Evolutionary conservation across 2,888 invertebrate genomes (phyloP).

Genomic region (Sinohyriopsis cumingii): DNA sequence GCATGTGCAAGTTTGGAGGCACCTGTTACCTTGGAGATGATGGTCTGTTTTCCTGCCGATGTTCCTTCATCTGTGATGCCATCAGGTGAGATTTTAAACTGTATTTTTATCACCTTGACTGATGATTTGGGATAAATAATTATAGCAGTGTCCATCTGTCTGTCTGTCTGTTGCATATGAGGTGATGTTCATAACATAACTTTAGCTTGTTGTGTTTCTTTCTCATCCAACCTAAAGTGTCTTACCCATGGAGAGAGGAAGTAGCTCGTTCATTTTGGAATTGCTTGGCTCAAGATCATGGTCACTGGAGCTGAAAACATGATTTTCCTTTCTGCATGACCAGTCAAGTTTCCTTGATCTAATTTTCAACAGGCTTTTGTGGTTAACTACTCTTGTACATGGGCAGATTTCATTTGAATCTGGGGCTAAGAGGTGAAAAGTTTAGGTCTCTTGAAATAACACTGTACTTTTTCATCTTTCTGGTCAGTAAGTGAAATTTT

Average conservation of each 20-base stretch:
- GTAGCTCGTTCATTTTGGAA: no score
- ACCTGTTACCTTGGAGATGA: conserved; percentile 81
- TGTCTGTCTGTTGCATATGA: not conserved
- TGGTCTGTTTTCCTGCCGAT: conserved; percentile 84
- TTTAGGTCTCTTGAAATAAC: no score
- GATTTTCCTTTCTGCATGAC: no score
- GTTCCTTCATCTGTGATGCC: conserved; percentile 84
- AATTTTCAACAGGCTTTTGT: no score
- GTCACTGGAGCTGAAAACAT: no score
- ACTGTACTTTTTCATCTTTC: no score
- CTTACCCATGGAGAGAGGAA: not conserved
- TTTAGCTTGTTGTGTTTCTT: not conserved
- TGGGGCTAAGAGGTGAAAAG: no score
- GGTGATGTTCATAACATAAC: not conserved
- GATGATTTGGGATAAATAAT: not conserved
- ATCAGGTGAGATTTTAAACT: conserved; percentile 50
- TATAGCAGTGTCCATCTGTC: not conserved
- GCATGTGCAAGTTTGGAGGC: conserved; percentile 77
- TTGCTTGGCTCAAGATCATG: no score
- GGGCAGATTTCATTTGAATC: no score
- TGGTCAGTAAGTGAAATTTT: no score
- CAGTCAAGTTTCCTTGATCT: no score
- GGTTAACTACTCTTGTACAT: no score
- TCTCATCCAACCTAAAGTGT: not conserved
- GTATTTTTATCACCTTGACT: not conserved